Base-by-base conservation (phyloP, 1,140 invertebrate species). In the Fragariocoptes setiger region DNA sequence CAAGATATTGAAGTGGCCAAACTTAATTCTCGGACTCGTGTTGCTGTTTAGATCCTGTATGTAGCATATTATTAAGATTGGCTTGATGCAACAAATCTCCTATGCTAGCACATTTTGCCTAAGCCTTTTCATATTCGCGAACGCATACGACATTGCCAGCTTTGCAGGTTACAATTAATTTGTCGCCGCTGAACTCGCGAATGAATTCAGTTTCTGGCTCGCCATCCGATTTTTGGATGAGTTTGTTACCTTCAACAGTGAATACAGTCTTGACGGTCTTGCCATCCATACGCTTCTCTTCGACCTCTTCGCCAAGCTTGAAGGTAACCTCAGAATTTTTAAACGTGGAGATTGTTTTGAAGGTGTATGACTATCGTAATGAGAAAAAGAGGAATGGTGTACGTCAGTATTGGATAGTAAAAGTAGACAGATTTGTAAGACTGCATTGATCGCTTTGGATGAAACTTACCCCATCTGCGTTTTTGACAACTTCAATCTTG, bases 231-330 rank as follows among this genome's bases (percentile, higher is more conserved):
- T 65, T 51, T 46, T 75, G 70, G 44, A 64, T 62, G 49, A 75
- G 54, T 47, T 68, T 74, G 57, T 72, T 70, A 37, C 53, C 54
- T 15, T 56, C 53, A 22, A 46, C 35, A 16, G 49, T 50, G 19
- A 43, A 25, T 19, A 21, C 18, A 21, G 46, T 44, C 44, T 76
- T 77, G 15, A 85, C 77, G 52, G 68, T 70, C 35, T 74, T 63
- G 5, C 76, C 78, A 54, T 85, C 78, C 15, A 72, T 63, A 4
- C 78, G 83, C 47, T 71, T 71, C 50, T 85, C 76, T 8, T 79
- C 73, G 54, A 83, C 78, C 53, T 78, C 73, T 47, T 74, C 68
- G 18, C 71, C 74, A 3, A 76, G 62, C 44, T 62, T 76, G 58
- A 85, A 86, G 46, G 65, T 70, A 36, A 75, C 66, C 42, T 70